phyloP scores from a whole-genome alignment of 2,113 vertebrate genomes.

The Acrocephalus kingi region DNA sequence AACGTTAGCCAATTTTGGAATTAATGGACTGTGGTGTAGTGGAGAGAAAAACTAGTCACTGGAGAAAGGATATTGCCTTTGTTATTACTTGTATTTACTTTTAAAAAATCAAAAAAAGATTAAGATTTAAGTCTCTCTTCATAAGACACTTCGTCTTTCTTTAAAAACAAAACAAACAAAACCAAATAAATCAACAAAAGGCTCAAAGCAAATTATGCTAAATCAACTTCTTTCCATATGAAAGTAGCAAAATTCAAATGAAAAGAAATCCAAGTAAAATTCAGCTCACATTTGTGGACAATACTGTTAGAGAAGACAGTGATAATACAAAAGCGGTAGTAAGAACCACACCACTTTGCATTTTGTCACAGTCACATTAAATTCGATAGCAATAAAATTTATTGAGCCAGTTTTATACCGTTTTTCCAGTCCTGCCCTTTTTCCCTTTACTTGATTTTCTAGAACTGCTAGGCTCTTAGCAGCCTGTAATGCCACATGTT shows the following conservation, averaged over 20 bases:
- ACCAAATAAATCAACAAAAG: background rate
- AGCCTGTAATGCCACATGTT: background rate
- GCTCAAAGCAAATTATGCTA: background rate
- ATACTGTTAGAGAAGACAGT: background rate
- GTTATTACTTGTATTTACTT: background rate
- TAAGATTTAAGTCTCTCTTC: background rate
- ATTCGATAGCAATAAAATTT: accelerated
- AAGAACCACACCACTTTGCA: background rate
- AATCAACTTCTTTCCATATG: background rate
- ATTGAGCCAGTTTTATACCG: background rate
- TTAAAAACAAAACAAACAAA: background rate
- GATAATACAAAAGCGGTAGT: background rate
- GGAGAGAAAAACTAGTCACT: background rate
- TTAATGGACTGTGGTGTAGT: background rate
- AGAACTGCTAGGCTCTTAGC: background rate
- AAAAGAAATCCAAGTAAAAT: background rate
- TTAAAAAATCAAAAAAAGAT: background rate
- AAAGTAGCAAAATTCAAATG: background rate
- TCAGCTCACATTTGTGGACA: background rate
- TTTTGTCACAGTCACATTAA: background rate
- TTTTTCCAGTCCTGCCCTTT: background rate
- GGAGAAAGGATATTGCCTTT: background rate
- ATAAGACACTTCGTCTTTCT: background rate
- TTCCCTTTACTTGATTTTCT: background rate
- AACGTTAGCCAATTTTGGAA: background rate